Base-by-base conservation (phyloP, 2,888 invertebrate genomes). In the Ditylenchus weischeri region DNA sequence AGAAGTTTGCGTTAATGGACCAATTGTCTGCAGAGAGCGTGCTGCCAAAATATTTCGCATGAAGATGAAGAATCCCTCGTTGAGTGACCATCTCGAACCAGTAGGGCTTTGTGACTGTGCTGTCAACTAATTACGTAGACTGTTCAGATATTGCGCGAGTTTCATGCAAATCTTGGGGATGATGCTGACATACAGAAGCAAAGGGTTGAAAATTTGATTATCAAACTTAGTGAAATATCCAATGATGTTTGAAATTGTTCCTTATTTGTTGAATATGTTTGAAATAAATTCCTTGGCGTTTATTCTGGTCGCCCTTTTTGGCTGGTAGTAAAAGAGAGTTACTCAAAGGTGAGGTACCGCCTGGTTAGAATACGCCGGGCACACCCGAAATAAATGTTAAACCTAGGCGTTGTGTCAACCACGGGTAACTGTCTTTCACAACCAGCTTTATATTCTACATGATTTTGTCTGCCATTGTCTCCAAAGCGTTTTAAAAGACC, bases 1-100 rank as follows among this genome's bases (percentile, higher is more conserved):
- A 58, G 87, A 88, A 70, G 84, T 86, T 15, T 86, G 86, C 74
- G 84, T 84, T 3, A 80, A 84, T 87, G 67, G 88, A 4, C 75
- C 83, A 19, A 70, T 62, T 23, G 71, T 48, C 23, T 70, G 75
- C 23, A 62, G 57, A 19, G 70, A 47, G 19, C 58, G 73, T 23
- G 77, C 77, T 3, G 70, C 72, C 47, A 80, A 80, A 62, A 70
- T 80, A 43, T 75, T 79, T 62, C 69, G 71, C 58, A 77, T 80
- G 80, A 78, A 79, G 58, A 64, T 75, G 59, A 77, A 74, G 65
- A 69, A 75, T n/a, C 72, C 74, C 19, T 66, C 72, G 19, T 59
- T 78, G n/a, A 72, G 72, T 54, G 58, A 63, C 19, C 72, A 77
- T 49, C 59, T 80, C 19, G 64, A 66, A 3, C 78, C 80, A 63